Evolutionary conservation across 92 coral and sea anemone genomes (phyloP), one percentile per base, ranked within the genome.

Genomic region (Porites divaricata): DNA sequence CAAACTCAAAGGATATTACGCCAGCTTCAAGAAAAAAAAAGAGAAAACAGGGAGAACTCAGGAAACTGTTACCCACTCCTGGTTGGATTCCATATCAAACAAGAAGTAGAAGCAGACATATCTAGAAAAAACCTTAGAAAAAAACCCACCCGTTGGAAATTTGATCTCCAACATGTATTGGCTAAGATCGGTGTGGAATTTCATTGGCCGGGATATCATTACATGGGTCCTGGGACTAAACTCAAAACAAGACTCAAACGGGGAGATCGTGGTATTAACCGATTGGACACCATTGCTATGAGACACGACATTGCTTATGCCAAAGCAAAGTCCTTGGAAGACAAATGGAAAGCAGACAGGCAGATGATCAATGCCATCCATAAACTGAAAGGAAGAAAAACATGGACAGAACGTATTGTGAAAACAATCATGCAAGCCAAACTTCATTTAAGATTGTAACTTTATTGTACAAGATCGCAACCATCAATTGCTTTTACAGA

Each of bases 341-440:
- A 65, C 35, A 65, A 65, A 65, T 65, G 70, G 70, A 65, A 0
- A 63, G 84, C 75, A 17, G 84, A 79, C 51, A 56, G 63, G 28
- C 49, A 79, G 63, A 66, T 79, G 75, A 20, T 79, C 61, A 17
- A 49, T 0, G 74, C 84, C 66, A 79, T 79, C 63, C n/a, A 65
- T 48, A 58, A 79, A 12, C 67, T 67, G 4, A 74, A 63, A 8
- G 75, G 84, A 0, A 20, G n/a, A 58, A 79, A 79, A 50, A 79
- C 50, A 41, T 13, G 66, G 14, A 66, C 74, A 0, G 75, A 79
- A 79, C 4, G 50, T 0, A 49, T 66, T 28, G 74, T 79, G 54
- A 65, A 66, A 61, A 79, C 45, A 79, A 79, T 79, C 57, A 66
- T 79, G 66, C 84, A 79, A 49, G 74, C 74, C 63, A 79, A 79